Conservation (phyloP, 2,888 invertebrate genomes). For the Busseola fusca region DNA sequence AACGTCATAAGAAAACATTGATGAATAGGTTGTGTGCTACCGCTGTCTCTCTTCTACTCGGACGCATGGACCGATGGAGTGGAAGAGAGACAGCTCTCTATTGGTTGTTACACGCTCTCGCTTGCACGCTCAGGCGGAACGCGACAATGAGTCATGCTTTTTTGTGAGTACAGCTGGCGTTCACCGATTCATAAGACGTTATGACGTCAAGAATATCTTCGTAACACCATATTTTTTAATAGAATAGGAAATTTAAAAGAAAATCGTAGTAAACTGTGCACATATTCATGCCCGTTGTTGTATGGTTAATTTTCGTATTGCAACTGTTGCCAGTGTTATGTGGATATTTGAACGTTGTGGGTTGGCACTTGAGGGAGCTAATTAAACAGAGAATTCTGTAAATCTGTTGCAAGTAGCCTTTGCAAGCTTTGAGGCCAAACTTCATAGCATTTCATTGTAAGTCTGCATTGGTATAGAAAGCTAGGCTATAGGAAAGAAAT, state of each 20-base stretch:
- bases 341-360: neutral
- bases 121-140: too few relatives aligned
- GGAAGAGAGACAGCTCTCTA: too few relatives aligned
- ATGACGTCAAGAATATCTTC: too few relatives aligned
- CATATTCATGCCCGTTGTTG: neutral
- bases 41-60: too few relatives aligned
- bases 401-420: slow-evolving; percentile 35
- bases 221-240: neutral
- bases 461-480: neutral
- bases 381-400: slow-evolving; percentile 32
- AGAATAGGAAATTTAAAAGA: neutral
- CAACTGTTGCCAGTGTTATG: neutral
- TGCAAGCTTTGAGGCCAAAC: slow-evolving; percentile 10
- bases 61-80: too few relatives aligned
- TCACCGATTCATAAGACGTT: too few relatives aligned
- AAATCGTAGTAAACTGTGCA: neutral
- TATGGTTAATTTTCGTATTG: neutral
- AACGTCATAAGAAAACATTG: too few relatives aligned
- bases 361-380: slow-evolving; percentile 19
- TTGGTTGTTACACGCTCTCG: too few relatives aligned
- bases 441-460: slow-evolving; percentile 15
- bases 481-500: neutral
- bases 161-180: too few relatives aligned
- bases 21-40: too few relatives aligned
- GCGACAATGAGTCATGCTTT: too few relatives aligned